Evolutionary conservation across 2,888 invertebrate genomes (phyloP).

Genomic region (Cosmopolites sordidus): DNA sequence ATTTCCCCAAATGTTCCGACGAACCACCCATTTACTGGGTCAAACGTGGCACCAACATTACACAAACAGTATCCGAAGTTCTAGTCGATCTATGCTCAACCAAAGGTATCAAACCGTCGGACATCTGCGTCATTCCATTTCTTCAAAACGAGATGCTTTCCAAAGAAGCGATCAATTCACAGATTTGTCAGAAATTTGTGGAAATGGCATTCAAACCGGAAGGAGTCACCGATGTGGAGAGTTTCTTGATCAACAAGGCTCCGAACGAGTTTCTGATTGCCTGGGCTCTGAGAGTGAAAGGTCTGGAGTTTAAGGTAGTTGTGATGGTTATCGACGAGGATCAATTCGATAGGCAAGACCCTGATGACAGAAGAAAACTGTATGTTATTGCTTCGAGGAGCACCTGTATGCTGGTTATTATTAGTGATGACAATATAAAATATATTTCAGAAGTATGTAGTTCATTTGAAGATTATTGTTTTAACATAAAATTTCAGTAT

Average conservation of each 20-base stretch:
- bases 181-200: conserved; percentile 40
- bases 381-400: conserved; percentile 45
- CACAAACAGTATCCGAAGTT: conserved; percentile 35
- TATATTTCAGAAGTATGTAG: conserved; percentile 34
- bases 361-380: conserved; percentile 42
- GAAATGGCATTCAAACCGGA: conserved; percentile 42
- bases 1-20: conserved; percentile 29
- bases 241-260: conserved; percentile 36
- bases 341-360: conserved; percentile 41
- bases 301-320: conserved; percentile 45
- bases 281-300: conserved; percentile 44
- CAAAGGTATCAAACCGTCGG: conserved; percentile 44
- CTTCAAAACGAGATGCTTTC: conserved; percentile 36
- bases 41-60: conserved; percentile 29
- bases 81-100: conserved; percentile 43
- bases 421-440: conserved; percentile 36
- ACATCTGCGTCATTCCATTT: conserved; percentile 44
- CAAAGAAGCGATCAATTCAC: conserved; percentile 38
- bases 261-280: conserved; percentile 41
- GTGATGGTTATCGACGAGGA: conserved; percentile 43
- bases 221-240: conserved; percentile 40
- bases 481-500: conserved; percentile 28
- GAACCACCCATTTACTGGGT: conserved; percentile 45
- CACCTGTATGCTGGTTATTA: conserved; percentile 41
- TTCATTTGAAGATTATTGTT: conserved; percentile 37